Evolutionary conservation across 2,888 invertebrate genomes (phyloP), one percentile per base, ranked within the genome.

Genomic region (Euproctis similis): DNA sequence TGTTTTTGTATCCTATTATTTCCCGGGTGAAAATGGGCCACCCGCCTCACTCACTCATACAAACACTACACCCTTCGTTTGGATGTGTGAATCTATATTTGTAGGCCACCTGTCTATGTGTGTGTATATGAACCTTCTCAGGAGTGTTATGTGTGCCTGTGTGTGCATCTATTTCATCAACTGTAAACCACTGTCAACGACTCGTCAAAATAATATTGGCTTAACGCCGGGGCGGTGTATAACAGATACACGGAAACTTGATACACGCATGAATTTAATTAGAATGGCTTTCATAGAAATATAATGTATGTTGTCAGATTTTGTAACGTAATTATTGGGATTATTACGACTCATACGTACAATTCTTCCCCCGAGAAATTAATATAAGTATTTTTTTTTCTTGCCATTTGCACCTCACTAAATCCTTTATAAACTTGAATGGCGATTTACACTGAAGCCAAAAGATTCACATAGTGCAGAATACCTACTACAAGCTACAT

Each of bases 1-100:
- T 82, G 81, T 84, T 84, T 84, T 84, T 80, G 70, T 80, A 84
- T 84, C 84, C 81, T 80, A 84, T 84, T 84, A 84, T 84, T 81
- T 81, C 77, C 80, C 62, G 82, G 81, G 84, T 80, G 84, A 80
- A 81, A 84, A 81, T 84, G 68, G 77, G 71, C 77, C 78, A 68
- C 76, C 81, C 77, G 63, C 77, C 74, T 59, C 76, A 77, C n/a
- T n/a, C n/a, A 67, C 46, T 47, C 70, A 14, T 14, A 58, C 51
- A 47, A 66, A 69, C 70, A 65, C 67, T 59, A 72, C 68, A 68
- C 62, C 59, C 54, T 39, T 37, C 42, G 39, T 46, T 38, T 46
- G 39, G 40, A 47, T 64, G 64, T 69, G 64, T 59, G 58, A 56
- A 37, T 46, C 46, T 28, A 53, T 53, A 60, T 55, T 44, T 47